Percentiles rank a stretch among this genome's conserved stretches.
Conservation (phyloP, 2,888 invertebrate species). For the Cremastobaeus sp. region DNA sequence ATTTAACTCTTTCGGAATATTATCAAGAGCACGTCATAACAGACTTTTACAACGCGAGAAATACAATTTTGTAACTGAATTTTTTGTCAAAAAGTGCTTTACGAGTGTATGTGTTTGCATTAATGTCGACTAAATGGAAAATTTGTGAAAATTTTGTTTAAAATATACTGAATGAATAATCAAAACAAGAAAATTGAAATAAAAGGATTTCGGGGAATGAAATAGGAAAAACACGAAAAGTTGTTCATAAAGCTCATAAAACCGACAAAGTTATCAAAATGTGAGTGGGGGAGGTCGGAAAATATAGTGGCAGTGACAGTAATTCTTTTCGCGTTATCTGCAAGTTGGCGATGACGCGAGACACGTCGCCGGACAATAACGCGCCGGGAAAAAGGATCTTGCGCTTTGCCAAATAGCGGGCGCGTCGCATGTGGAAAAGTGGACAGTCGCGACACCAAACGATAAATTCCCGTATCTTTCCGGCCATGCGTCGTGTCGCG, state of each 20-base stretch:
- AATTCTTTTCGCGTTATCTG: constrained; percentile 39
- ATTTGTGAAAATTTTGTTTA: too few species aligned
- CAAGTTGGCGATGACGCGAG: constrained; percentile 33
- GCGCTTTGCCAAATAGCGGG: constrained; percentile 1
- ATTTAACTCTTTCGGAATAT: too few species aligned
- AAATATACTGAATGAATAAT: too few species aligned
- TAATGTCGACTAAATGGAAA: too few species aligned
- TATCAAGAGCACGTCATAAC: too few species aligned
- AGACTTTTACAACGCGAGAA: too few species aligned
- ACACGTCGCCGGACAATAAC: constrained; percentile 34
- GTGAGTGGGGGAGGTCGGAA: not conserved
- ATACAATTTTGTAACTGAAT: too few species aligned
- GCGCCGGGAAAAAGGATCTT: constrained; percentile 4
- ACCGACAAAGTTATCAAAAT: constrained; percentile 38
- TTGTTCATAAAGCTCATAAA: constrained; percentile 2
- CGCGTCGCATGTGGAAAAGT: constrained; percentile 24
- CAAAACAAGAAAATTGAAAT: too few species aligned
- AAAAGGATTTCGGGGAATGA: too few species aligned
- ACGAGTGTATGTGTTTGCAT: too few species aligned
- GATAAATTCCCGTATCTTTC: constrained; percentile 36
- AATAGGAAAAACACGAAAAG: not conserved
- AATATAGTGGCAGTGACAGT: constrained; percentile 15
- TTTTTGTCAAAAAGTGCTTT: too few species aligned
- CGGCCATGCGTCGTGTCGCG: not conserved
- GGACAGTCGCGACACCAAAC: constrained; percentile 28